phyloP scores from a whole-genome alignment of 2,888 invertebrate species.

The Cephalotes varians region DNA sequence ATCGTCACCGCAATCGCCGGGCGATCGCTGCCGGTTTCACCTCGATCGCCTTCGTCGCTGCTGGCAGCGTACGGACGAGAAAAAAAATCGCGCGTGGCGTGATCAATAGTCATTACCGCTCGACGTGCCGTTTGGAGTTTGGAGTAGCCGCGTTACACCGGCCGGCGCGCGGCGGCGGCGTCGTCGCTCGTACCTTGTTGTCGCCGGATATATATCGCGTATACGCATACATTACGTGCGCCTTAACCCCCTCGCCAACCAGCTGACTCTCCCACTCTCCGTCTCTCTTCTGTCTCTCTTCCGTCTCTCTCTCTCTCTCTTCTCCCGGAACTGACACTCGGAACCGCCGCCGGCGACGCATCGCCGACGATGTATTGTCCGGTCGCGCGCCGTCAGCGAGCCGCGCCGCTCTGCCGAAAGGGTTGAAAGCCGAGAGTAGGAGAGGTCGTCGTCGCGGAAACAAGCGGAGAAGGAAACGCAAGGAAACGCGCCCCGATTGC shows the following conservation, averaged over 20 bases:
- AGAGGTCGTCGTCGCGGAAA: conserved; percentile 24
- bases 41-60: conserved; percentile 82
- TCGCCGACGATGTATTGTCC: conserved; percentile 64
- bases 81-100: conserved; percentile 64
- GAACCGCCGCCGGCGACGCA: conserved; percentile 53
- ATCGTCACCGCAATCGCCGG: conserved; percentile 58
- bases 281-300: conserved; percentile 8
- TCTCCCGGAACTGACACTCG: conserved; percentile 57
- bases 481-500: conserved; percentile 52
- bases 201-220: conserved; percentile 1
- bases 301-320: conserved; percentile 3
- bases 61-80: conserved; percentile 81
- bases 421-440: conserved; percentile 60
- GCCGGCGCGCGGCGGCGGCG: conserved; percentile 1
- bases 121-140: background rate
- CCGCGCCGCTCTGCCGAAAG: conserved; percentile 62
- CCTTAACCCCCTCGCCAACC: conserved; percentile 55
- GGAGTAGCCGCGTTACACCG: background rate
- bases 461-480: conserved; percentile 55
- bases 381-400: conserved; percentile 62
- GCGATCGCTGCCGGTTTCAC: conserved; percentile 64
- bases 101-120: conserved; percentile 5
- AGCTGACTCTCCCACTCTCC: conserved; percentile 42
- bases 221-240: conserved; percentile 26
- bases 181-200: background rate